These are phyloP conservation scores for Dasyurus viverrinus DNA, from an alignment of 2,113 vertebrate genomes.

Conservation along the genomic window DNA sequence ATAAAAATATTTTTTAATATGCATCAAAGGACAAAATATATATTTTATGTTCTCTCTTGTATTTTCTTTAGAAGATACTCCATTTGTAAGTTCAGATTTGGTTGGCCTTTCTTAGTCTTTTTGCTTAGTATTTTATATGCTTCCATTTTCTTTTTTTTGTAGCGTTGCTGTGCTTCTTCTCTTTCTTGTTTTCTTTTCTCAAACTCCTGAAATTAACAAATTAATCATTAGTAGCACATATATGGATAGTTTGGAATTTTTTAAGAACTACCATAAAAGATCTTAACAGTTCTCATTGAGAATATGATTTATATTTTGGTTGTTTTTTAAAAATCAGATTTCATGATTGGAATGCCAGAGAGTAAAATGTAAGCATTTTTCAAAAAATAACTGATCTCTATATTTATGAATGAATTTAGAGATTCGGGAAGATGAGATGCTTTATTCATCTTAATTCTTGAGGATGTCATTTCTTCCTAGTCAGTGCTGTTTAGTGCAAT, in stretches of 20 bases:
- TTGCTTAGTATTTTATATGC: slow-evolving; percentile 91
- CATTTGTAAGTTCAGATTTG: slow-evolving; percentile 97
- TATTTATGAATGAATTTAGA: not conserved
- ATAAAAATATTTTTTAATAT: slow-evolving; percentile 1
- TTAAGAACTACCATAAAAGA: slow-evolving; percentile 1
- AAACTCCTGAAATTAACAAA: slow-evolving; percentile 86
- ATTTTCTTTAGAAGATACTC: slow-evolving; percentile 97
- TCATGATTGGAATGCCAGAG: not conserved
- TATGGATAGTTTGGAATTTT: slow-evolving; percentile 7
- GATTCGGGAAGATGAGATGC: not conserved
- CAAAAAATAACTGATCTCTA: not conserved
- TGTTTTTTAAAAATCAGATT: not conserved
- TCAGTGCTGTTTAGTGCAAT: not conserved
- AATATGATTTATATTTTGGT: slow-evolving; percentile 6
- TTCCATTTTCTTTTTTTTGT: slow-evolving; percentile 94
- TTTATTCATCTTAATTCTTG: not conserved
- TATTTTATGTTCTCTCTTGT: slow-evolving; percentile 81
- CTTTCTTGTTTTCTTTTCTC: slow-evolving; percentile 87
- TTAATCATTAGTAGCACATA: slow-evolving; percentile 27
- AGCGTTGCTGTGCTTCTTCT: slow-evolving; percentile 90
- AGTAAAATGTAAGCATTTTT: not conserved
- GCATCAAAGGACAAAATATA: not conserved
- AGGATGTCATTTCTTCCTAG: not conserved
- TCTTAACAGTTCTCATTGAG: not conserved
- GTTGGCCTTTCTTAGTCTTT: slow-evolving; percentile 97